These are phyloP conservation scores for Etheostoma nigrum DNA, from an alignment of 2,797 vertebrate genomes.

Conservation along the genomic window DNA sequence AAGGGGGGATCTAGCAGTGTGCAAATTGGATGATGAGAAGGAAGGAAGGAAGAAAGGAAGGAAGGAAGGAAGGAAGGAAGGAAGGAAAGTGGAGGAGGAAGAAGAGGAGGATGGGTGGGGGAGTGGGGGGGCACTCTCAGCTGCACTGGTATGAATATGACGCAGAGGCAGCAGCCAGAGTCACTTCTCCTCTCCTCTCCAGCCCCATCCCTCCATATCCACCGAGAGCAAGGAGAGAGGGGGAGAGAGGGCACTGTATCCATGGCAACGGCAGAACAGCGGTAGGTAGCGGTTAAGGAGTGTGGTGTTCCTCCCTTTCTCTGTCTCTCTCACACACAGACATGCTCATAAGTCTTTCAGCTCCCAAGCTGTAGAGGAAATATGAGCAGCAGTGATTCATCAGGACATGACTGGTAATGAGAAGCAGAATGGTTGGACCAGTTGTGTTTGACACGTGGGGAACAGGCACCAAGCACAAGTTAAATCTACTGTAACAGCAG, in stretches of 20 bases:
- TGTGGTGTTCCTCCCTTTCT: constrained; percentile 65
- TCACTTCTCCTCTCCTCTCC: constrained; percentile 80
- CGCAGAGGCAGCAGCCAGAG: constrained; percentile 86
- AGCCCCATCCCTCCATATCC: constrained; percentile 84
- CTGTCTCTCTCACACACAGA: constrained; percentile 47
- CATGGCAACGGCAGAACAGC: constrained; percentile 90
- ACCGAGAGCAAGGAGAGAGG: constrained; percentile 58
- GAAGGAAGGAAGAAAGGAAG: constrained; percentile 62
- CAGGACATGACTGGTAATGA: constrained; percentile 47
- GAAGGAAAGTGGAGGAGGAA: constrained; percentile 44
- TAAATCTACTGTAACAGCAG: neutral
- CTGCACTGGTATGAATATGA: constrained; percentile 88
- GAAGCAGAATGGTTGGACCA: constrained; percentile 52
- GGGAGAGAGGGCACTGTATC: constrained; percentile 86
- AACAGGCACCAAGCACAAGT: constrained; percentile 15
- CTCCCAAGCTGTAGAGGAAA: constrained; percentile 50
- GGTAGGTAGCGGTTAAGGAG: constrained; percentile 80
- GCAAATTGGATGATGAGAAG: constrained; percentile 79
- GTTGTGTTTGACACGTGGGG: constrained; percentile 31
- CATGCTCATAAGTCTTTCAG: constrained; percentile 53
- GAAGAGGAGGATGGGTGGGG: constrained; percentile 22
- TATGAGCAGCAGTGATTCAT: constrained; percentile 37
- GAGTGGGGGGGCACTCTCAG: constrained; percentile 65
- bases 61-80: constrained; percentile 43
- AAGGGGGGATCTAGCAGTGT: constrained; percentile 68